Percentiles rank a stretch among this genome's conserved stretches.
These are phyloP conservation scores for Myopa testacea DNA, from an alignment of 2,888 invertebrate genomes.

Conservation along the genomic window DNA sequence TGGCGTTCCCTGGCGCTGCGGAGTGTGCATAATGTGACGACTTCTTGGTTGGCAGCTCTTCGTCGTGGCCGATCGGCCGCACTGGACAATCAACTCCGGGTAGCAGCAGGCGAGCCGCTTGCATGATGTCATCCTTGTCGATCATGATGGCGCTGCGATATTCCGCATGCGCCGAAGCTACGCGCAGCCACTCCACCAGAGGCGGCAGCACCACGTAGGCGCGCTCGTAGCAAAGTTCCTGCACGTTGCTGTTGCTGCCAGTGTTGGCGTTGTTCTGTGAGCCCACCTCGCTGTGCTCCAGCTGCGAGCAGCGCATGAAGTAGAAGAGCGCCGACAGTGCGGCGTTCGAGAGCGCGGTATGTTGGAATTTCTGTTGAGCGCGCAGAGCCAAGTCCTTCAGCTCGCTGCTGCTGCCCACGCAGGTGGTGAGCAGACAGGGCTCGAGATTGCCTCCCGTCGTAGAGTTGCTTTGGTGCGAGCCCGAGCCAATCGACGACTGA, in stretches of 20 bases:
- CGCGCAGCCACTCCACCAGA: slow-evolving; percentile 90
- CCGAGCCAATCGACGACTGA: slow-evolving; percentile 74
- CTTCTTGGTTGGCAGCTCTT: slow-evolving; percentile 69
- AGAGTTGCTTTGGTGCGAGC: slow-evolving; percentile 57
- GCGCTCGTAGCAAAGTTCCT: slow-evolving; percentile 86
- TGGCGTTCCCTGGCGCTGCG: slow-evolving; percentile 50
- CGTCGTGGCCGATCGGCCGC: slow-evolving; percentile 75
- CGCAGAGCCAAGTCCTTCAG: slow-evolving; percentile 80
- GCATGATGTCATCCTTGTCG: slow-evolving; percentile 88
- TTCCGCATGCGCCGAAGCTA: slow-evolving; percentile 84
- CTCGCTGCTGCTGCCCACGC: slow-evolving; percentile 86
- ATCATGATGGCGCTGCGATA: slow-evolving; percentile 82
- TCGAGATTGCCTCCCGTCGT: slow-evolving; percentile 69
- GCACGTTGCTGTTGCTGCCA: slow-evolving; percentile 66
- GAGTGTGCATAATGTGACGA: slow-evolving; percentile 49
- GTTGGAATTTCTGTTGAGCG: slow-evolving; percentile 70
- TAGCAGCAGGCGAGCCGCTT: slow-evolving; percentile 85
- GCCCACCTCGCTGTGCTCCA: slow-evolving; percentile 75
- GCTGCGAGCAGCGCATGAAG: slow-evolving; percentile 91
- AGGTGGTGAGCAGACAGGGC: slow-evolving; percentile 84
- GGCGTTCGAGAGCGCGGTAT: slow-evolving; percentile 71
- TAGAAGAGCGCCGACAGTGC: slow-evolving; percentile 87
- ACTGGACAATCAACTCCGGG: slow-evolving; percentile 93
- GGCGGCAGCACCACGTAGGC: slow-evolving; percentile 91
- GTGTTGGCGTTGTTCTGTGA: slow-evolving; percentile 53